Conservation (phyloP, 2,888 invertebrate species). For the Drosophila greeni region DNA sequence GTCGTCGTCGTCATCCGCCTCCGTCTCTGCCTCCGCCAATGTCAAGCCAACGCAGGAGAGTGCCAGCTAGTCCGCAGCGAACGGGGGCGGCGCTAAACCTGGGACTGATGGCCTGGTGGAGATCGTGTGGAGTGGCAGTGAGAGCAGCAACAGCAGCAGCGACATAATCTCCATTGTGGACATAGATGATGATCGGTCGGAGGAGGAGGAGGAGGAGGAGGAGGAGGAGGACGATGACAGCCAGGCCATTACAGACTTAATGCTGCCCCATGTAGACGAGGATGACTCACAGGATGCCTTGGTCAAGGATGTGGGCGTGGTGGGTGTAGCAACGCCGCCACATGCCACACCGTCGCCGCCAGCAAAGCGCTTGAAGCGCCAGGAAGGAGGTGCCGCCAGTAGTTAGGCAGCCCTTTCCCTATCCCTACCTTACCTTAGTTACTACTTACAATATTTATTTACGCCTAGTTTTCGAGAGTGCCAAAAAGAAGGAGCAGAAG, state of each 20-base stretch:
- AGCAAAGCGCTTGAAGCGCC: constrained; percentile 54
- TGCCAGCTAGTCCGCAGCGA: constrained; percentile 74
- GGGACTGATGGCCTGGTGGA: constrained; percentile 1
- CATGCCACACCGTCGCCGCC: constrained; percentile 18
- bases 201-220: constrained; percentile 11
- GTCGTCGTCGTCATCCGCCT: background rate
- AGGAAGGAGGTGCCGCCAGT: constrained; percentile 17
- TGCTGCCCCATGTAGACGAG: constrained; percentile 18
- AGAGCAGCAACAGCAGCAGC: constrained; percentile 21
- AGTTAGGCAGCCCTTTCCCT: background rate
- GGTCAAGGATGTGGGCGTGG: constrained; percentile 59
- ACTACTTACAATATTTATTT: constrained; percentile 52
- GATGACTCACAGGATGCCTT: constrained; percentile 65
- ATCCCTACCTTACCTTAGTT: background rate
- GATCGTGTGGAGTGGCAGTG: background rate
- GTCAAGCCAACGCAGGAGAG: constrained; percentile 72
- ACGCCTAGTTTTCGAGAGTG: constrained; percentile 54
- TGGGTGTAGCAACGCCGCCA: constrained; percentile 49
- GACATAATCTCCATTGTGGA: constrained; percentile 60
- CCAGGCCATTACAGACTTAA: constrained; percentile 26
- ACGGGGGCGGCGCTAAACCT: constrained; percentile 14
- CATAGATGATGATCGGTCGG: constrained; percentile 56
- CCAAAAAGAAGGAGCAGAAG: constrained; percentile 55
- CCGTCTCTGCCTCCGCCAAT: constrained; percentile 42
- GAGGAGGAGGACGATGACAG: constrained; percentile 29